Evolutionary conservation across 2,888 invertebrate species (phyloP).

Genomic region (Alcis repandata): DNA sequence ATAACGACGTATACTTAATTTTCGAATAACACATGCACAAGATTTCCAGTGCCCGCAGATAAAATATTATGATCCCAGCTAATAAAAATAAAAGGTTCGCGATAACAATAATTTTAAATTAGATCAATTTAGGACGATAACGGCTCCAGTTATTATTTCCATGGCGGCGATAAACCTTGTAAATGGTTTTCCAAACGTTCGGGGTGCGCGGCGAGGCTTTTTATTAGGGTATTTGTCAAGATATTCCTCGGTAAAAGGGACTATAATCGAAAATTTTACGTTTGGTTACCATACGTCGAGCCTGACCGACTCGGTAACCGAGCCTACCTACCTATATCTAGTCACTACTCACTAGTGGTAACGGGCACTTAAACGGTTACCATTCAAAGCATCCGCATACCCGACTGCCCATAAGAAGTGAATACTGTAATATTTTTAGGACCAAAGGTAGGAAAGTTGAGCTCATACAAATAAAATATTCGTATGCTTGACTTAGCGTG

Average conservation of each 20-base stretch:
- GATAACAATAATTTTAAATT: constrained; percentile 85
- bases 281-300: constrained; percentile 77
- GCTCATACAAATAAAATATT: no score
- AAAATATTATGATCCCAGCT: constrained; percentile 75
- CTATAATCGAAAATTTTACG: constrained; percentile 81
- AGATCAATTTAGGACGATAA: constrained; percentile 85
- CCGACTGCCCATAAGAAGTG: neutral
- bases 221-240: constrained; percentile 86
- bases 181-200: constrained; percentile 85
- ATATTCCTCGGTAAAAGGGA: constrained; percentile 78
- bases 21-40: constrained; percentile 56
- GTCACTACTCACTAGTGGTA: neutral
- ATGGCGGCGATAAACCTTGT: constrained; percentile 85
- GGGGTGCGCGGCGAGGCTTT: constrained; percentile 78
- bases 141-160: constrained; percentile 85
- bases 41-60: constrained; percentile 60
- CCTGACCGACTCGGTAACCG: constrained; percentile 59
- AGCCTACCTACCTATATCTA: neutral
- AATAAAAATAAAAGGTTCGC: constrained; percentile 83
- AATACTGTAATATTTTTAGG: no score
- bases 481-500: no score
- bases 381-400: no score
- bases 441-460: no score
- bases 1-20: constrained; percentile 42
- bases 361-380: neutral